Conservation (phyloP, 1,140 invertebrate species). For the Drosophila mauritiana region DNA sequence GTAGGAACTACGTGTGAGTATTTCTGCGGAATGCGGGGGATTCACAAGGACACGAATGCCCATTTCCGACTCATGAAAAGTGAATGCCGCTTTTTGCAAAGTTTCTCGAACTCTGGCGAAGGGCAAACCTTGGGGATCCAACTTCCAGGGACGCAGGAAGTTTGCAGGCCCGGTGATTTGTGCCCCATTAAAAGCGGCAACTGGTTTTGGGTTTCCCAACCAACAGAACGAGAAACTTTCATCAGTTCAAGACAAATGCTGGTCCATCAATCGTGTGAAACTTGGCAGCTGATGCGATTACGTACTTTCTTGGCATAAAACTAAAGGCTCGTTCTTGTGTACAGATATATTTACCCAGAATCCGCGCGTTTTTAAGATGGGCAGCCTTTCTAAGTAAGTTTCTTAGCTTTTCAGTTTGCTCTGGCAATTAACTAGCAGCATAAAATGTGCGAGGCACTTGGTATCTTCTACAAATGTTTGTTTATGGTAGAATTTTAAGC, state of each 20-base stretch:
- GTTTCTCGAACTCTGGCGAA: slow-evolving; percentile 65
- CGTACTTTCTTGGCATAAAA: slow-evolving; percentile 1
- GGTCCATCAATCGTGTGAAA: slow-evolving; percentile 39
- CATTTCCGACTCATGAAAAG: slow-evolving; percentile 35
- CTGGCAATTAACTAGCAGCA: slow-evolving; percentile 48
- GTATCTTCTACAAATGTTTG: slow-evolving; percentile 12
- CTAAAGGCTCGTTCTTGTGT: background rate
- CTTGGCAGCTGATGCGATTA: slow-evolving; percentile 31
- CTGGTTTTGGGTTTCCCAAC: slow-evolving; percentile 43
- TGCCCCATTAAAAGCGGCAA: slow-evolving; percentile 35
- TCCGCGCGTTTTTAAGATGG: slow-evolving; percentile 20
- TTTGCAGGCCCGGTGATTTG: slow-evolving; percentile 32
- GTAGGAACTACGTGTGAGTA: slow-evolving; percentile 46
- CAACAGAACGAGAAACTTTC: slow-evolving; percentile 48
- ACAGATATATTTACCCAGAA: slow-evolving; percentile 15
- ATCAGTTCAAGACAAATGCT: slow-evolving; percentile 55
- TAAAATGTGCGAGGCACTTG: slow-evolving; percentile 40
- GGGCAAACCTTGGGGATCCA: slow-evolving; percentile 50
- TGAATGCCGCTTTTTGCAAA: slow-evolving; percentile 46
- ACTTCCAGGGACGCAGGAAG: slow-evolving; percentile 68
- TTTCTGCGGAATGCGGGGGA: slow-evolving; percentile 29
- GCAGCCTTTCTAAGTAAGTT: slow-evolving; percentile 23
- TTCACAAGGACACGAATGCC: slow-evolving; percentile 26
- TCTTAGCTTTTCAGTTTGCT: slow-evolving; percentile 28
- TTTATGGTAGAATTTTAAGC: background rate